These are phyloP conservation scores for Nestor notabilis DNA, from an alignment of 2,113 vertebrate genomes.

Conservation along the genomic window DNA sequence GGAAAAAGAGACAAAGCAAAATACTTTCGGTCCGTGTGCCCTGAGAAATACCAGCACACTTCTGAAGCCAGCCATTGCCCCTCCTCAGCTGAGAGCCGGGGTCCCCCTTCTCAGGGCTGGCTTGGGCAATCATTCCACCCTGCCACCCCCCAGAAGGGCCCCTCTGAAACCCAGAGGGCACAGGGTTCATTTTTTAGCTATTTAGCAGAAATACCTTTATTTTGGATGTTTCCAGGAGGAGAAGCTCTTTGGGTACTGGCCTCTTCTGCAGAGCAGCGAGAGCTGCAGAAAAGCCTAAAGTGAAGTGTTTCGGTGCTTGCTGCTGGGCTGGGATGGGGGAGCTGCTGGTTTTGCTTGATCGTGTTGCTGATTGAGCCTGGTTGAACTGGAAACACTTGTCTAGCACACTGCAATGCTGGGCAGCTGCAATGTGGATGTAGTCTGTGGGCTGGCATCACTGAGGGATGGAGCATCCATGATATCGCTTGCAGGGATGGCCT, in stretches of 20 bases:
- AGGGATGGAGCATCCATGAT: rapidly evolving
- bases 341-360: neutral
- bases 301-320: rapidly evolving
- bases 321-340: neutral
- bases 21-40: too few species aligned
- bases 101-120: neutral
- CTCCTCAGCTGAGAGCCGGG: neutral
- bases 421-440: neutral
- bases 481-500: neutral
- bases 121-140: neutral
- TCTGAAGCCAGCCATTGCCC: neutral
- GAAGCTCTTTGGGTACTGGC: neutral
- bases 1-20: neutral
- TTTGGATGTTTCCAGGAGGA: neutral
- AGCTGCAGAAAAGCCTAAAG: neutral
- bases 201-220: neutral
- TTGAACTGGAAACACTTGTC: rapidly evolving
- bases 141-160: neutral
- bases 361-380: neutral
- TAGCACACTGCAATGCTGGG: neutral
- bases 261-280: neutral
- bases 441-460: too few species aligned
- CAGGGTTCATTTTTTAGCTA: neutral
- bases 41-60: neutral
- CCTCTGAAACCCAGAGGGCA: rapidly evolving